A percentile compares a stretch with the other conserved stretches of the same genome.
phyloP scores from a whole-genome alignment of 1,140 invertebrate species.

The Drosophila nikananu region DNA sequence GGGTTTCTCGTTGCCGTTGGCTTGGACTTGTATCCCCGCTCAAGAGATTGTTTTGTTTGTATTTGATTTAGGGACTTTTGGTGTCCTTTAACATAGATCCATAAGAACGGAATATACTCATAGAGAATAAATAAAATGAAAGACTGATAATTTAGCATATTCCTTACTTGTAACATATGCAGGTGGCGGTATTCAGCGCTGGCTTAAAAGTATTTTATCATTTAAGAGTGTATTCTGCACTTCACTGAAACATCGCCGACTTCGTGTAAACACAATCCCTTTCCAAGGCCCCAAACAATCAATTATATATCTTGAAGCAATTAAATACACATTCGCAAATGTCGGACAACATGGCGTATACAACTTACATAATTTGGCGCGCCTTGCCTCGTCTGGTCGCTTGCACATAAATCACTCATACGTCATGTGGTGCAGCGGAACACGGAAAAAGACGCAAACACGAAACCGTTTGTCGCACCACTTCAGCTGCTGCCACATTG shows the following conservation, averaged over 20 bases:
- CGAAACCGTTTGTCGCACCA: slow-evolving; percentile 59
- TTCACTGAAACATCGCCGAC: too few relatives aligned
- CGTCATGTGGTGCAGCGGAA: slow-evolving; percentile 67
- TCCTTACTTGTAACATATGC: neutral
- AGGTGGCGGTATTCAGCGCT: neutral
- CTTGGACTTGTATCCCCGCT: slow-evolving; percentile 6
- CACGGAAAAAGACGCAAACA: slow-evolving; percentile 55
- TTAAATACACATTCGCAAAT: slow-evolving; percentile 64
- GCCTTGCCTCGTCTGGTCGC: slow-evolving; percentile 27
- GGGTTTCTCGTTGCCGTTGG: slow-evolving; percentile 35
- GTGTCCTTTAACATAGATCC: neutral
- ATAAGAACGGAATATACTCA: neutral
- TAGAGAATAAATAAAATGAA: neutral
- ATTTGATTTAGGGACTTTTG: neutral
- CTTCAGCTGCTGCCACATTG: slow-evolving; percentile 57
- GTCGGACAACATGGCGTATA: slow-evolving; percentile 56
- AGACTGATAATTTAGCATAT: too few relatives aligned
- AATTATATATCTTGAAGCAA: slow-evolving; percentile 60
- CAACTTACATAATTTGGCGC: slow-evolving; percentile 58
- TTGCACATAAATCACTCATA: slow-evolving; percentile 76
- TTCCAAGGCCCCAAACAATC: slow-evolving; percentile 33
- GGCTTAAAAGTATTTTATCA: neutral
- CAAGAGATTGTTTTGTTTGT: neutral
- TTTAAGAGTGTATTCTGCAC: neutral
- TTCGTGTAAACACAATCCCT: neutral